These are phyloP conservation scores for Triops cancriformis DNA, from an alignment of 1,140 invertebrate genomes.

Conservation along the genomic window DNA sequence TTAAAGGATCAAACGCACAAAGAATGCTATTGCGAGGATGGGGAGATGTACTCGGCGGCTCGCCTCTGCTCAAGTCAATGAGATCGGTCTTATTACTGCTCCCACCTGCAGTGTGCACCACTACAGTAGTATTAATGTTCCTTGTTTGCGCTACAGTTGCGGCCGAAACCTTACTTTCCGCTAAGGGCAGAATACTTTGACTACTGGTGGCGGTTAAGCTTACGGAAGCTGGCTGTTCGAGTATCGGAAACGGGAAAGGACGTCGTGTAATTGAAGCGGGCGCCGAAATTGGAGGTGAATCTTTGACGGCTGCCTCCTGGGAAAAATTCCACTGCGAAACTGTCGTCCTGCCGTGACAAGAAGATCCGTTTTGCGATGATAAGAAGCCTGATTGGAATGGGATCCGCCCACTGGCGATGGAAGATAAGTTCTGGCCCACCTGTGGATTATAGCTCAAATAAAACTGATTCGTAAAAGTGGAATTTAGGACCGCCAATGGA, in stretches of 20 bases:
- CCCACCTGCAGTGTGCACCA: not conserved
- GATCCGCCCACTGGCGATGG: not conserved
- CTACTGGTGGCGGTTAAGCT: not conserved
- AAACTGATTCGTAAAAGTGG: not conserved
- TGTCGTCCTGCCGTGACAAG: not conserved
- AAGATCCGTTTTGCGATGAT: not conserved
- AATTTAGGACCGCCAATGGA: not conserved
- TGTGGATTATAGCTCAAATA: not conserved
- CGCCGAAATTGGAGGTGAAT: not conserved
- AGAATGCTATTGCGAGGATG: slow-evolving; percentile 58
- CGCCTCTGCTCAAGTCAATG: slow-evolving; percentile 44
- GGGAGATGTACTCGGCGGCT: slow-evolving; percentile 41
- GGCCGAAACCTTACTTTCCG: no score
- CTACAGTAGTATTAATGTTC: not conserved
- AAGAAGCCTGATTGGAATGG: not conserved
- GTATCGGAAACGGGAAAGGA: not conserved
- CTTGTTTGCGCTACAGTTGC: not conserved
- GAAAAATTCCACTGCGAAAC: not conserved
- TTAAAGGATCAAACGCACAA: slow-evolving; percentile 72
- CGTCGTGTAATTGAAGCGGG: slow-evolving; percentile 2
- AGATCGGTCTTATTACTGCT: slow-evolving; percentile 39
- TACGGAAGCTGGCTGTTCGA: not conserved
- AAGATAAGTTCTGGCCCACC: not conserved
- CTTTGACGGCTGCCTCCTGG: not conserved
- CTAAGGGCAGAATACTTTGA: slow-evolving; percentile 7